phyloP scores from a whole-genome alignment of 2,888 invertebrate genomes.

The Epicampocera succincta region DNA sequence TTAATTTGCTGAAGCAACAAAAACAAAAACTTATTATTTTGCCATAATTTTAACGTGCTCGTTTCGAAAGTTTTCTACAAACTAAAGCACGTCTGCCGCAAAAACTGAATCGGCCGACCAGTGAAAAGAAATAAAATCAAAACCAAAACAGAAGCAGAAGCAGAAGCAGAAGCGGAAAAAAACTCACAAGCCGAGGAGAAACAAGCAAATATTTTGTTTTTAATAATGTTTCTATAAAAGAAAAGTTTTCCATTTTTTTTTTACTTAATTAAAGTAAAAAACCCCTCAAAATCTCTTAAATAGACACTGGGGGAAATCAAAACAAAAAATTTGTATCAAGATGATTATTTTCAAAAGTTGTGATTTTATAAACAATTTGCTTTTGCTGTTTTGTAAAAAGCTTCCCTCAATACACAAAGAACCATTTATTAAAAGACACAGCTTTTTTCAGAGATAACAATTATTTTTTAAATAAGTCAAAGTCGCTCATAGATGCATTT shows the following conservation, averaged over 20 bases:
- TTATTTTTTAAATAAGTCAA: constrained; percentile 3
- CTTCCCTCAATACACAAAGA: constrained; percentile 47
- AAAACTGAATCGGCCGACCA: constrained; percentile 56
- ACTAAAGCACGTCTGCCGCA: constrained; percentile 72
- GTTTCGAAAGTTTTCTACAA: constrained; percentile 79
- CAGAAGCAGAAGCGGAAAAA: neutral
- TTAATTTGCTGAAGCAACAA: constrained; percentile 6
- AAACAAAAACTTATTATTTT: constrained; percentile 50
- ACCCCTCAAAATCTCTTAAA: no score
- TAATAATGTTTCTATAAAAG: constrained; percentile 5
- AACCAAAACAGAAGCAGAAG: constrained; percentile 8
- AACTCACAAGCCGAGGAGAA: constrained; percentile 39
- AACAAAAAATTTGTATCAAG: neutral
- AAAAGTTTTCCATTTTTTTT: neutral
- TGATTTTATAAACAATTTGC: neutral
- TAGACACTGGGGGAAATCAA: no score
- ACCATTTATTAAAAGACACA: neutral
- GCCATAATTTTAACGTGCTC: constrained; percentile 64
- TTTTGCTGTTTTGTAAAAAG: constrained; percentile 28
- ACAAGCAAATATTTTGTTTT: constrained; percentile 39
- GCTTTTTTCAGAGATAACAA: constrained; percentile 48
- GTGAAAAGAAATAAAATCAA: constrained; percentile 22
- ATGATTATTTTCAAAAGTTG: neutral
- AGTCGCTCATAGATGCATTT: constrained; percentile 8
- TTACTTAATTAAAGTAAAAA: no score